These are phyloP conservation scores for Sphaerodactylus townsendi DNA, from an alignment of 2,113 vertebrate genomes.

Conservation along the genomic window DNA sequence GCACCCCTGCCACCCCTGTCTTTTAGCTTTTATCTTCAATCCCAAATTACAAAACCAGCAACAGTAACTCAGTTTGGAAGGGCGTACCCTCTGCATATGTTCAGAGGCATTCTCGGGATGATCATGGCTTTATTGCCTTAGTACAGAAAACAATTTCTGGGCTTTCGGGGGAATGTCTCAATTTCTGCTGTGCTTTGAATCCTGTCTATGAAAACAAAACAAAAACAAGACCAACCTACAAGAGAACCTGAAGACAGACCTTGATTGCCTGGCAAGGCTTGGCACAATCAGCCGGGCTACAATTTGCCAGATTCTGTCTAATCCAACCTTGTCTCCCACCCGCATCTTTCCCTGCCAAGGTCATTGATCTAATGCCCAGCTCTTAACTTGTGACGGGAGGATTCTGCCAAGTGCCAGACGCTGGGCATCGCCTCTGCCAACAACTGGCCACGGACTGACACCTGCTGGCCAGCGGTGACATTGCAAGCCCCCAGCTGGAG, in stretches of 20 bases:
- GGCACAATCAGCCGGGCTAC: conserved; percentile 29
- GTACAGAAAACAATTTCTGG: background rate
- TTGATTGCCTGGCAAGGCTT: conserved; percentile 34
- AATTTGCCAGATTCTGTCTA: conserved; percentile 42
- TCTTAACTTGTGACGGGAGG: conserved; percentile 4
- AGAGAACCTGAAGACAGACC: conserved; percentile 16
- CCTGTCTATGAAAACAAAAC: background rate
- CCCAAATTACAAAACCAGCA: background rate
- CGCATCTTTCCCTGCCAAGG: conserved; percentile 57
- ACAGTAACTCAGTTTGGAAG: background rate
- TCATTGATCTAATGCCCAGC: conserved; percentile 60
- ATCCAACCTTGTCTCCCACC: conserved; percentile 45
- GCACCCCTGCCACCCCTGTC: too few relatives aligned
- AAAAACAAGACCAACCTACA: background rate
- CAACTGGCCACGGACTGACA: conserved; percentile 55
- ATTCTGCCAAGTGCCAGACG: conserved; percentile 16
- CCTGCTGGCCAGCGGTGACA: conserved; percentile 48
- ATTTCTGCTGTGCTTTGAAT: background rate
- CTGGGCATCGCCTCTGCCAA: background rate
- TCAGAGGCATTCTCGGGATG: background rate
- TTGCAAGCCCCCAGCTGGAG: background rate
- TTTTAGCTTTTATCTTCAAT: background rate
- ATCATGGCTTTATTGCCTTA: background rate
- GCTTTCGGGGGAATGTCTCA: background rate
- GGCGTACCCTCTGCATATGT: background rate